Conservation (phyloP, 2,113 vertebrate species). For the Ploceus nigricollis region DNA sequence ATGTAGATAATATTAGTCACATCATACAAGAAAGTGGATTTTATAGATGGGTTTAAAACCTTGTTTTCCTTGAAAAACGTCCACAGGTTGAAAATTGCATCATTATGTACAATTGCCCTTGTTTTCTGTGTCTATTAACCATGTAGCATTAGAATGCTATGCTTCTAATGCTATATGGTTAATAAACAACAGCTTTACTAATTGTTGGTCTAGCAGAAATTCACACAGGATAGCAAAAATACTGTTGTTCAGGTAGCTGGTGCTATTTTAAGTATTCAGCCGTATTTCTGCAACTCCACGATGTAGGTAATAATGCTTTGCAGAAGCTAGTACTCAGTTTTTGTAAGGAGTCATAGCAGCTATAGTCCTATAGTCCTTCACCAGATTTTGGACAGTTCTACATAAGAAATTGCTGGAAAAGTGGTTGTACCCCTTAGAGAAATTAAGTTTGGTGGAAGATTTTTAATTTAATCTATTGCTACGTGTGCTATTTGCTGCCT, state of each 20-base stretch:
- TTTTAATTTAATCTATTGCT: not conserved
- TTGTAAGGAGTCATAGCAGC: not conserved
- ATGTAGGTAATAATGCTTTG: not conserved
- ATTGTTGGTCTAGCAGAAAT: not conserved
- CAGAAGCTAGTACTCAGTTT: not conserved
- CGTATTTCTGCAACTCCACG: not conserved
- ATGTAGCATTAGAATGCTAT: too few species aligned
- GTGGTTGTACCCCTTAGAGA: not conserved
- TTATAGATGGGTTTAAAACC: not conserved
- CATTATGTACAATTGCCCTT: not conserved
- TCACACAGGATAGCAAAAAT: not conserved
- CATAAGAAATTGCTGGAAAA: not conserved
- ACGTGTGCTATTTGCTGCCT: not conserved
- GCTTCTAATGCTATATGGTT: rapidly evolving
- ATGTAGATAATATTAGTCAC: not conserved
- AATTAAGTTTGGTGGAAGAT: not conserved
- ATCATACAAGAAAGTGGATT: not conserved
- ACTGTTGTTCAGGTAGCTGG: not conserved
- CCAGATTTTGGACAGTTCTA: not conserved
- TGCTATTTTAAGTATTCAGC: not conserved
- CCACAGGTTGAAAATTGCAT: not conserved
- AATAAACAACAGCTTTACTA: not conserved
- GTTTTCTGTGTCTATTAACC: not conserved
- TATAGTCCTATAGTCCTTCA: not conserved
- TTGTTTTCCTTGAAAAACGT: not conserved